phyloP scores from a whole-genome alignment of 2,888 invertebrate species.

The Bellardia bayeri region DNA sequence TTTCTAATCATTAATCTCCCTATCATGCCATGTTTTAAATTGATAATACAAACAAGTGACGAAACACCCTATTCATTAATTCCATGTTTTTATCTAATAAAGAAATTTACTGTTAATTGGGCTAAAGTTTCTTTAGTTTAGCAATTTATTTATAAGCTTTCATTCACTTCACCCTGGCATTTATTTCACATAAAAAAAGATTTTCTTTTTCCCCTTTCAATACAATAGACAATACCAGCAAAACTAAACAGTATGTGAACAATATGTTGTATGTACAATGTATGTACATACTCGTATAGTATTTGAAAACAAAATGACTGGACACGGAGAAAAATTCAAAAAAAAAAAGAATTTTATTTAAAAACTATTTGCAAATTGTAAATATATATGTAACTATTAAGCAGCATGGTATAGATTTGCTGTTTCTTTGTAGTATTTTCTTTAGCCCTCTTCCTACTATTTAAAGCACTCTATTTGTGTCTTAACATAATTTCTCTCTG shows the following conservation, averaged over 20 bases:
- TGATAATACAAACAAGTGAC: background rate
- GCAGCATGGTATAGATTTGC: no score
- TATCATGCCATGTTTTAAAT: background rate
- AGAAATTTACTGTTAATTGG: background rate
- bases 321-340: background rate
- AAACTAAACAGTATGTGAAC: background rate
- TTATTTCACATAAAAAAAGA: conserved; percentile 18
- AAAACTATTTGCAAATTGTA: no score
- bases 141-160: background rate
- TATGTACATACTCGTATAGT: no score
- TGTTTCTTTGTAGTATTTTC: no score
- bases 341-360: no score
- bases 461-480: no score
- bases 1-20: background rate
- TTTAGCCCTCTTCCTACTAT: no score
- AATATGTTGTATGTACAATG: background rate
- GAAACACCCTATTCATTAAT: conserved; percentile 31
- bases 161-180: conserved; percentile 35
- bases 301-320: no score
- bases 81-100: conserved; percentile 13
- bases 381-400: no score
- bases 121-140: background rate
- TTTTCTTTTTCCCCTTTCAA: background rate
- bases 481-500: background rate
- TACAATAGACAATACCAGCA: background rate